Conservation (phyloP, 1,140 invertebrate species). For the Eueides isabella region DNA sequence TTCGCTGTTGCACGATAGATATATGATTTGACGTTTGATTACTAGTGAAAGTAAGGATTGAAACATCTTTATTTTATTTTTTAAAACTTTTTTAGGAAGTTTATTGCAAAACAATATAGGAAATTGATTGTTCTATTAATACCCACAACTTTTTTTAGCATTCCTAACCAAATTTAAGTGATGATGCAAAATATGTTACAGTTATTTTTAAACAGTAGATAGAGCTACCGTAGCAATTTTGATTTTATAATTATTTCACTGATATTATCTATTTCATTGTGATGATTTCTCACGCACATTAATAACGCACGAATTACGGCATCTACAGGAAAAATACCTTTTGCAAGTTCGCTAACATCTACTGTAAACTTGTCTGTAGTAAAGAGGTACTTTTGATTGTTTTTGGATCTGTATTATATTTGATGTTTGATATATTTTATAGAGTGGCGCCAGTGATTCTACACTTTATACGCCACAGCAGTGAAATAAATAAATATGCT, state of each 20-base stretch:
- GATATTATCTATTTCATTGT: slow-evolving; percentile 19
- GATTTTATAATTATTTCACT: slow-evolving; percentile 13
- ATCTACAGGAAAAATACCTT: neutral
- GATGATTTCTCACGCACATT: slow-evolving; percentile 5
- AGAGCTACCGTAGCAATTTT: slow-evolving; percentile 6
- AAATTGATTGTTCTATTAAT: too few species aligned
- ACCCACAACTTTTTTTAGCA: too few species aligned
- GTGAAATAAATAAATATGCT: too few species aligned
- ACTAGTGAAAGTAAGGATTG: slow-evolving; percentile 44
- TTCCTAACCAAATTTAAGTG: neutral
- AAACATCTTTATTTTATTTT: neutral
- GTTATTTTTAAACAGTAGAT: neutral
- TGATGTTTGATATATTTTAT: too few species aligned
- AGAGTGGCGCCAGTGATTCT: too few species aligned
- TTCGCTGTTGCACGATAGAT: slow-evolving; percentile 42
- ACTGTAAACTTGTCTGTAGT: neutral
- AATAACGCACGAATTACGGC: slow-evolving; percentile 7
- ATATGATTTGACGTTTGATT: slow-evolving; percentile 41
- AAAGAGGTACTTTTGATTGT: neutral
- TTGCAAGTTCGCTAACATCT: neutral
- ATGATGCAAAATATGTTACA: neutral
- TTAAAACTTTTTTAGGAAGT: neutral
- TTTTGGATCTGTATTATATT: too few species aligned
- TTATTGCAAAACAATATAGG: too few species aligned
- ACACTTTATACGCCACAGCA: too few species aligned